These are phyloP conservation scores for Solenodon paradoxus DNA, from an alignment of 2,113 vertebrate species.

Conservation along the genomic window DNA sequence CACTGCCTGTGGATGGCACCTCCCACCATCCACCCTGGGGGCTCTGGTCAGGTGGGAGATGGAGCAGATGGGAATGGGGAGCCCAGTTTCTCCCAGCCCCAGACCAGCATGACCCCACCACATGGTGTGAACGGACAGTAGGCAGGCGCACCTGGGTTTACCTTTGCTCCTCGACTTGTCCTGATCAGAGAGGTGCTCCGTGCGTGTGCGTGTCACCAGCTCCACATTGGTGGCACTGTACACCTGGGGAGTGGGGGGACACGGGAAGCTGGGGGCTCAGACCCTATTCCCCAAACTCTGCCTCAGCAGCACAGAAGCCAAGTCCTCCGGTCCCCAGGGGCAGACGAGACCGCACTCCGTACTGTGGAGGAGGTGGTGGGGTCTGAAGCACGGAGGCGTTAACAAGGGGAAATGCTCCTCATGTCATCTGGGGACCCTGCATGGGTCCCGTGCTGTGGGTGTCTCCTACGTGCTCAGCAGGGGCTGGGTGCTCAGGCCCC, in stretches of 20 bases:
- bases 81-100: not conserved
- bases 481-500: not conserved
- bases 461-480: not conserved
- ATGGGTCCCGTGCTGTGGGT: not conserved
- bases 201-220: slow-evolving; percentile 96
- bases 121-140: not conserved
- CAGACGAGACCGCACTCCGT: not conserved
- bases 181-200: slow-evolving; percentile 95
- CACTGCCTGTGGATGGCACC: not conserved
- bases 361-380: not conserved
- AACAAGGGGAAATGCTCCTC: not conserved
- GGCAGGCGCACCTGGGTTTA: slow-evolving; percentile 73
- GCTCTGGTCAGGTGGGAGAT: not conserved
- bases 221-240: slow-evolving; percentile 97
- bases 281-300: not conserved
- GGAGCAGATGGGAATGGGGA: accelerated
- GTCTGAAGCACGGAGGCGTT: slow-evolving; percentile 64
- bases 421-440: not conserved
- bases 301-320: not conserved
- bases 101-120: not conserved
- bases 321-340: not conserved
- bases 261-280: not conserved
- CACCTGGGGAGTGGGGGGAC: slow-evolving; percentile 83
- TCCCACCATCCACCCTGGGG: not conserved
- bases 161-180: slow-evolving; percentile 96